Base-by-base conservation (phyloP, 2,113 vertebrate genomes). In the Marcusenius ussheri region DNA sequence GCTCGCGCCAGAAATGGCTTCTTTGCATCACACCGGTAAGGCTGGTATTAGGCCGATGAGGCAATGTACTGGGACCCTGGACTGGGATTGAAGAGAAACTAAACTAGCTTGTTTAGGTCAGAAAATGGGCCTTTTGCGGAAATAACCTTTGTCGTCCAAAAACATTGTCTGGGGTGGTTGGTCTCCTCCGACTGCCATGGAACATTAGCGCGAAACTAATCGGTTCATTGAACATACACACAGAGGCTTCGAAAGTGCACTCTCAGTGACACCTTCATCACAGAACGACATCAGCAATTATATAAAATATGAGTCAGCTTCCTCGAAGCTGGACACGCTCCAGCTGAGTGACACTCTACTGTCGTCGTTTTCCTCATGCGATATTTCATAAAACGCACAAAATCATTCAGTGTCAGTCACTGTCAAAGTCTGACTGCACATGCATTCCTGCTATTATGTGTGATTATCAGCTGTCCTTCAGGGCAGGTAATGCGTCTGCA, bases 241-340 rank as follows among this genome's bases (percentile, higher is more conserved):
- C 91, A 87, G 88, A 91, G 87, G 70, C 90, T 91, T 80, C 31
- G 39, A 17, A 31, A n/a, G 8, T 39, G 19, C 88, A 27, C 11
- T 58, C 21, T 47, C 62, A 46, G 88, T 51, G 49, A 50, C 80
- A 51, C 10, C 24, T 66, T 88, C 45, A 39, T 58, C 85, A 42
- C 46, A 47, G 90, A 93, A 94, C 93, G 91, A 91, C 92, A 92
- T 91, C 93, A 92, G 91, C 92, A 93, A 92, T 94, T 91, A 92
- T 90, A 91, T 94, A 95, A 95, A 95, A 95, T 93, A 92, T 91
- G 93, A 94, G 95, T 94, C 94, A 91, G 90, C 92, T 94, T 92
- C 92, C 92, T 80, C 91, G 91, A 89, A 39, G 85, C 91, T 94
- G 95, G 94, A 95, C 92, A 90, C 92, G 92, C 91, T 95, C 94